Evolutionary conservation across 2,113 vertebrate genomes (phyloP).

Genomic region (Candoia aspera): DNA sequence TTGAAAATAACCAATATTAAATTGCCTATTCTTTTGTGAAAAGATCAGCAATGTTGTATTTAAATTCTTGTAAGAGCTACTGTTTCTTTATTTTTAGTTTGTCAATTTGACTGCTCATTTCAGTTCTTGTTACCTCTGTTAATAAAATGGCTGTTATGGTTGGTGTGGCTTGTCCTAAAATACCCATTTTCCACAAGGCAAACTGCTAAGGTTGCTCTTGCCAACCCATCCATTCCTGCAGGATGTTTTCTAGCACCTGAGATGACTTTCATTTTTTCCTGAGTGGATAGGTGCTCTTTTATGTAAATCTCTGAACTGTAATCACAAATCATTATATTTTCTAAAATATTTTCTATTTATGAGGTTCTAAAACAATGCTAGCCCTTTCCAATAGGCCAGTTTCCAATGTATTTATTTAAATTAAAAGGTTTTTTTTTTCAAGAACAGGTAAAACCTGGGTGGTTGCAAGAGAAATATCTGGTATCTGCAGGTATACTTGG

Average conservation of each 20-base stretch:
- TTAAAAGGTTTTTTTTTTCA: not conserved
- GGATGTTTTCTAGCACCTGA: not conserved
- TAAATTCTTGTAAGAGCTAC: not conserved
- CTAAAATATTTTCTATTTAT: not conserved
- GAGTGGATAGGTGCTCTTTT: not conserved
- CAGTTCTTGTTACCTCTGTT: not conserved
- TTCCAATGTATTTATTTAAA: not conserved
- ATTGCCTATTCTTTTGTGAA: not conserved
- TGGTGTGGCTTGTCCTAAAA: not conserved
- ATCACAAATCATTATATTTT: not conserved
- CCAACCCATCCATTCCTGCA: not conserved
- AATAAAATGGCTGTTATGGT: not conserved
- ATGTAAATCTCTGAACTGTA: not conserved
- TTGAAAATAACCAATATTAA: not conserved
- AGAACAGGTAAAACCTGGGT: not conserved
- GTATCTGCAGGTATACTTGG: not conserved
- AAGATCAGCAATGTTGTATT: not conserved
- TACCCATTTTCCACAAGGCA: not conserved
- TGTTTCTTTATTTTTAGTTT: not conserved
- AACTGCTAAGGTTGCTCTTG: not conserved
- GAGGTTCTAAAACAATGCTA: not conserved
- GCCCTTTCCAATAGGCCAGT: not conserved
- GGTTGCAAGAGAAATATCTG: not conserved
- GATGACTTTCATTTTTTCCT: not conserved
- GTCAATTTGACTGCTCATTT: not conserved